phyloP scores from a whole-genome alignment of 2,113 vertebrate genomes.

The Thomomys bottae region DNA sequence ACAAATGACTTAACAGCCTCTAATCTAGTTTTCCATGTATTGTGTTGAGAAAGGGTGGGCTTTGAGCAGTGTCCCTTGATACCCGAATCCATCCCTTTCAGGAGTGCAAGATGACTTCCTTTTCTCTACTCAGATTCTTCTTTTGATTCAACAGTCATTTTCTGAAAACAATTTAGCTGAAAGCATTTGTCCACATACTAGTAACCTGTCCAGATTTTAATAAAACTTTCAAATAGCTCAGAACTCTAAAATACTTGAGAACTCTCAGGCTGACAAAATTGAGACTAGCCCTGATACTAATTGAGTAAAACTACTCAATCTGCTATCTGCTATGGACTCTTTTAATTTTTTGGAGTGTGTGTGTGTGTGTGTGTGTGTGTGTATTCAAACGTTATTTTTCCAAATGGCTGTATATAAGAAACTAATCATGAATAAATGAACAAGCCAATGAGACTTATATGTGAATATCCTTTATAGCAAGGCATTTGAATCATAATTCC shows the following conservation, averaged over 20 bases:
- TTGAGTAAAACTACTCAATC: background rate
- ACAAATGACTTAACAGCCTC: background rate
- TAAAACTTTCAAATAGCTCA: conserved; percentile 43
- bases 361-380: background rate
- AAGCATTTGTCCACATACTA: background rate
- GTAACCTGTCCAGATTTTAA: conserved; percentile 16
- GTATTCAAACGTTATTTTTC: background rate
- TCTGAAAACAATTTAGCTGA: background rate
- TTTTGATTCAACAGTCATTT: background rate
- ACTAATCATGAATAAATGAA: background rate
- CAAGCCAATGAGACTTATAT: background rate
- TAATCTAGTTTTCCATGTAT: fast-evolving
- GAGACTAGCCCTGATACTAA: no score
- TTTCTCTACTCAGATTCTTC: background rate
- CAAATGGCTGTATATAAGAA: background rate
- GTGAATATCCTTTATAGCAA: background rate
- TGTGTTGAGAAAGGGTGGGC: background rate
- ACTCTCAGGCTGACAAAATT: background rate
- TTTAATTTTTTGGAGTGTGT: background rate
- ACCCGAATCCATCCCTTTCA: fast-evolving
- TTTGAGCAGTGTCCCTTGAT: background rate
- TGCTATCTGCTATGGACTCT: background rate
- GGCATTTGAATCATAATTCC: background rate
- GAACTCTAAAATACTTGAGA: background rate
- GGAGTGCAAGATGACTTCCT: background rate